Conservation (phyloP, 2,113 vertebrate species). For the Hippolais icterina region DNA sequence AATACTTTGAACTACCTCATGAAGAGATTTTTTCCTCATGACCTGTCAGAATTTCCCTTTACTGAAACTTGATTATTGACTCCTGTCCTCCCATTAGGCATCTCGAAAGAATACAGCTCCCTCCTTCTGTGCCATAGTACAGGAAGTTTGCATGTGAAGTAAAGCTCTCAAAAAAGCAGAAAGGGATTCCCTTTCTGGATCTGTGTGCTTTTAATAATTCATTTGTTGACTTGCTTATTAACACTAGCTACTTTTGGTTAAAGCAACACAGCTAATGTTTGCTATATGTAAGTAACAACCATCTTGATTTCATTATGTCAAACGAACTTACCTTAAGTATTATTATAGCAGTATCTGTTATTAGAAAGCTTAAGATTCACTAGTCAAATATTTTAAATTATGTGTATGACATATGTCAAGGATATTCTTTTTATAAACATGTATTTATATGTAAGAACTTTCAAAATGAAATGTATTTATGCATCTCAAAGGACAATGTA, state of each 20-base stretch:
- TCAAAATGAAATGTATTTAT: neutral
- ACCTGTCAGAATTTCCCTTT: neutral
- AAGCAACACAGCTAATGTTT: neutral
- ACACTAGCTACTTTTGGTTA: neutral
- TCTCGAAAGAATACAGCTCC: neutral
- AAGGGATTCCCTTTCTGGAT: neutral
- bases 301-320: neutral
- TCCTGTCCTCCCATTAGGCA: neutral
- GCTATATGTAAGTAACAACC: neutral
- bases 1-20: neutral
- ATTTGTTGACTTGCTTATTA: neutral
- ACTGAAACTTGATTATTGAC: neutral
- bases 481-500: neutral
- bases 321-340: neutral
- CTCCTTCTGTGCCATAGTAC: neutral
- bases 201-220: neutral
- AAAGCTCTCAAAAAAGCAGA: neutral
- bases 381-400: neutral
- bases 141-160: neutral
- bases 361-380: neutral
- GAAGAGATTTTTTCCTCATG: neutral
- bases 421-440: neutral
- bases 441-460: neutral
- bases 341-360: neutral
- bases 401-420: neutral